phyloP scores from a whole-genome alignment of 2,888 invertebrate species.

The Agrotis ipsilon region DNA sequence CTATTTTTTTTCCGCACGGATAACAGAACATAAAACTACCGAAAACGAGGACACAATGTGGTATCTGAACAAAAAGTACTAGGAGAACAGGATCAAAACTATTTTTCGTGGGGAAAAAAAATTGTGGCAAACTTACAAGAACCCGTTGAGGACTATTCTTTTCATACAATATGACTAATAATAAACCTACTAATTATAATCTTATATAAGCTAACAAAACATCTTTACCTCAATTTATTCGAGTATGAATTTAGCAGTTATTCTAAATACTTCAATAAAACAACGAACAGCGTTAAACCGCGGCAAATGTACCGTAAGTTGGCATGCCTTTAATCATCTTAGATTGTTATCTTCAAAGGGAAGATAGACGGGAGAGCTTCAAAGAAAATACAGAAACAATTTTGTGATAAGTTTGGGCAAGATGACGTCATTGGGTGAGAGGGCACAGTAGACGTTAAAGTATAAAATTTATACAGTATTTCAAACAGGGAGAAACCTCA shows the following conservation, averaged over 20 bases:
- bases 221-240: conserved; percentile 30
- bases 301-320: conserved; percentile 47
- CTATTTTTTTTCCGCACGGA: no score
- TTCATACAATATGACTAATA: no score
- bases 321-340: conserved; percentile 47
- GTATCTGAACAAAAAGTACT: no score
- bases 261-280: conserved; percentile 25
- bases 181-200: conserved; percentile 1
- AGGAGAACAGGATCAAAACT: no score
- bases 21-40: no score
- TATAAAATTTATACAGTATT: neutral
- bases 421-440: conserved; percentile 19
- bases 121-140: no score
- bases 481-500: no score
- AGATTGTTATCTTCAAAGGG: conserved; percentile 53
- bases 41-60: no score
- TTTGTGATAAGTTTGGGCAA: conserved; percentile 29
- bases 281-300: conserved; percentile 16
- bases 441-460: neutral
- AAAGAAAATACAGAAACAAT: conserved; percentile 48
- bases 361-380: conserved; percentile 35
- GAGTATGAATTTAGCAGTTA: conserved; percentile 26
- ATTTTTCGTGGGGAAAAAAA: no score
- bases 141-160: no score
- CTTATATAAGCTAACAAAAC: neutral